Percentiles rank a stretch among this genome's conserved stretches.
phyloP scores from a whole-genome alignment of 2,888 invertebrate species.

The Phrixothrix hirtus region DNA sequence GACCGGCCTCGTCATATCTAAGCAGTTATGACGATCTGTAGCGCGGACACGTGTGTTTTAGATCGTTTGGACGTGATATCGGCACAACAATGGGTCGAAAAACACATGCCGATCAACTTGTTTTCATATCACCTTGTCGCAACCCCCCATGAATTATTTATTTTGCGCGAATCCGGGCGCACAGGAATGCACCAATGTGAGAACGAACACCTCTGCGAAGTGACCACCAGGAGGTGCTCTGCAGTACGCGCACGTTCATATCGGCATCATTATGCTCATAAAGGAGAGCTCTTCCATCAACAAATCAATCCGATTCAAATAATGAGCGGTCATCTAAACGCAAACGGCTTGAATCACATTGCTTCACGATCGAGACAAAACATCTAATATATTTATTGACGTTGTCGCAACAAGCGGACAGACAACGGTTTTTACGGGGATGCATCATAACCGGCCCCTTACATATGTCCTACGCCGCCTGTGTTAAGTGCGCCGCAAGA shows the following conservation, averaged over 20 bases:
- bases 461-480: slow-evolving; percentile 42
- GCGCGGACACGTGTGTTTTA: slow-evolving; percentile 49
- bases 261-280: slow-evolving; percentile 34
- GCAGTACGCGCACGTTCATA: slow-evolving; percentile 30
- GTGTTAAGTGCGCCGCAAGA: slow-evolving; percentile 39
- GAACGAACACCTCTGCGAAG: slow-evolving; percentile 42
- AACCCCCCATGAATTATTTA: slow-evolving; percentile 54
- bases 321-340: slow-evolving; percentile 34
- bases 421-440: slow-evolving; percentile 42
- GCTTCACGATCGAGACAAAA: slow-evolving; percentile 37
- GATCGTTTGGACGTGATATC: slow-evolving; percentile 51
- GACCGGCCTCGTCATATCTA: slow-evolving; percentile 32
- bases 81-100: slow-evolving; percentile 52
- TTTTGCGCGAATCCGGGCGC: slow-evolving; percentile 45
- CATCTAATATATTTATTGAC: slow-evolving; percentile 46
- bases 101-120: slow-evolving; percentile 53
- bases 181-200: slow-evolving; percentile 42
- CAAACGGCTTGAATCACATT: slow-evolving; percentile 28
- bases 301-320: slow-evolving; percentile 38
- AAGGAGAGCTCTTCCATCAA: slow-evolving; percentile 28
- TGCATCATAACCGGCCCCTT: slow-evolving; percentile 39
- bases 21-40: slow-evolving; percentile 52
- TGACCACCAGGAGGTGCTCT: slow-evolving; percentile 37
- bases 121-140: slow-evolving; percentile 52
- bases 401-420: slow-evolving; percentile 41